Percentiles rank a stretch among this genome's conserved stretches.
Evolutionary conservation across 1,140 invertebrate species (phyloP).

Genomic region (Tetramorium parvispinum): DNA sequence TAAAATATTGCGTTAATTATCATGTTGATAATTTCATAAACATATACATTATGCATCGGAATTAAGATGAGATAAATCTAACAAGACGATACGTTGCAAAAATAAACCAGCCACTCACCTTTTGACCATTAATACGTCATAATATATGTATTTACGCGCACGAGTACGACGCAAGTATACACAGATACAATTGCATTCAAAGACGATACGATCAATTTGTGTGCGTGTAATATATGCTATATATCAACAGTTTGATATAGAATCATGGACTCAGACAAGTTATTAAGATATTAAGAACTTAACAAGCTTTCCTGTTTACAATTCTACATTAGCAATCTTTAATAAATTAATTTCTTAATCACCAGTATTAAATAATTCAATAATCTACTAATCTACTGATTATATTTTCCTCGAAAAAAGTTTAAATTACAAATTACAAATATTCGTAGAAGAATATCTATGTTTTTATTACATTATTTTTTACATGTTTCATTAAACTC

Average conservation of each 20-base stretch:
- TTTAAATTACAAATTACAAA: not conserved
- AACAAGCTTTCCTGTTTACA: not conserved
- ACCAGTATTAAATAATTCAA: not conserved
- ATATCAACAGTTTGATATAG: not conserved
- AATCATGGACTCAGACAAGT: not conserved
- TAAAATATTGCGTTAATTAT: not conserved
- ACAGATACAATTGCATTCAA: not conserved
- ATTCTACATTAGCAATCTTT: not conserved
- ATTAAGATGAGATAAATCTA: not conserved
- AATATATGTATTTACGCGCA: not conserved
- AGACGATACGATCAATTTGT: not conserved
- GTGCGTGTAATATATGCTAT: not conserved
- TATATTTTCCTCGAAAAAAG: not conserved
- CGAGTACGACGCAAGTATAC: not conserved
- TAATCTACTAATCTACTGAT: not conserved
- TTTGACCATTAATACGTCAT: conserved; percentile 1
- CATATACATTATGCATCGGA: not conserved
- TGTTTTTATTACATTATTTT: not conserved
- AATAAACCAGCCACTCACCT: conserved; percentile 21
- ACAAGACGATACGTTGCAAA: conserved; percentile 1
- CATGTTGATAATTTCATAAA: not conserved
- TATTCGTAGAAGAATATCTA: not conserved
- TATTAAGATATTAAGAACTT: not conserved
- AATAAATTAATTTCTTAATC: not conserved
- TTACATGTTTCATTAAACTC: not conserved